phyloP scores from a whole-genome alignment of 1,140 invertebrate species.

The Wasmannia auropunctata region DNA sequence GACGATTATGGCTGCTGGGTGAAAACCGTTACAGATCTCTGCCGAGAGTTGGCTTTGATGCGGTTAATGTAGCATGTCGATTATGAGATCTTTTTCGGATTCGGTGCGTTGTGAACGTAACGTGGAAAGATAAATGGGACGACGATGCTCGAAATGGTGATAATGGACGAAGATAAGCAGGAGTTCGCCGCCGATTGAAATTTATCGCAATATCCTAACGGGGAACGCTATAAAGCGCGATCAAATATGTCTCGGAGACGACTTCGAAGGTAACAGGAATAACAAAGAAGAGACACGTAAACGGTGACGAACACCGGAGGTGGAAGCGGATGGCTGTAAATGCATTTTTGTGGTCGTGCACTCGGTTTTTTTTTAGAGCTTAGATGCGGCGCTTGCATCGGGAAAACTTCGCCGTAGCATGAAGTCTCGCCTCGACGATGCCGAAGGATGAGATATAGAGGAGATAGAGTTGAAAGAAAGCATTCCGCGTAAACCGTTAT shows the following conservation, averaged over 20 bases:
- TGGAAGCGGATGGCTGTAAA: conserved; percentile 13
- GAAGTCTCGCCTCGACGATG: conserved; percentile 6
- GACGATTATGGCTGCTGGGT: conserved; percentile 38
- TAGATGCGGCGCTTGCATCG: conserved; percentile 3
- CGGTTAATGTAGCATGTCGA: background rate
- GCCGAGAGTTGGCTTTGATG: background rate
- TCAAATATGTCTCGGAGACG: background rate
- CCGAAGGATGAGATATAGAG: conserved; percentile 8
- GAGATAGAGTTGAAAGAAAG: conserved; percentile 40
- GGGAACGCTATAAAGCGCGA: background rate
- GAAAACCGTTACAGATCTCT: conserved; percentile 60
- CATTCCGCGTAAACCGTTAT: conserved; percentile 40
- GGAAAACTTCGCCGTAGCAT: background rate
- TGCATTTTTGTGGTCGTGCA: conserved; percentile 22
- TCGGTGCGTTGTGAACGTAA: background rate
- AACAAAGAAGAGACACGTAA: conserved; percentile 11
- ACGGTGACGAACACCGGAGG: conserved; percentile 10
- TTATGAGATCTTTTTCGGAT: conserved; percentile 1
- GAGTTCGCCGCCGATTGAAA: background rate
- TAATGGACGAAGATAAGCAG: background rate
- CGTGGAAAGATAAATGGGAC: background rate
- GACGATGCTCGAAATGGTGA: conserved; percentile 17
- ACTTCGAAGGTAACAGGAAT: conserved; percentile 5
- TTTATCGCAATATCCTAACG: conserved; percentile 36
- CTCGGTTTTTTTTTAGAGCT: conserved; percentile 20